Base-by-base conservation (phyloP, 2,888 invertebrate genomes). In the Euclidia mi region DNA sequence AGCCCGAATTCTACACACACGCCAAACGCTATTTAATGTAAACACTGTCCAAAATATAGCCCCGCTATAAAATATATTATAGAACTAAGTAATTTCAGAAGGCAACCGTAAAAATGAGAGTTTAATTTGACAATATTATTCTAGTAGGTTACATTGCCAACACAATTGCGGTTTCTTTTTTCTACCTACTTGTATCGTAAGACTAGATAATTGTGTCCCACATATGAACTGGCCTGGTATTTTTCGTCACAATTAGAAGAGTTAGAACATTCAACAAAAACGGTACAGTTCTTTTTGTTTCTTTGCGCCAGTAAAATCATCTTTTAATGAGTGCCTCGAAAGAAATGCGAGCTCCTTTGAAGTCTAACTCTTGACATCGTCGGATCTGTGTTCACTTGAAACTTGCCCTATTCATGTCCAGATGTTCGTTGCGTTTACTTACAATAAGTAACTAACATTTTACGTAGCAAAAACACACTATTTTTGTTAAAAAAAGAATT, bases 321-420 rank as follows among this genome's bases (percentile, higher is more conserved):
- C 41, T 69, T 62, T 63, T 52, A 51, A 55, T 56, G 55, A 65
- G 62, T 42, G 55, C 17, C 56, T 49, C 41, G 50, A 56, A 60
- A 65, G 65, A 70, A 73, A 71, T 62, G 57, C 58, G 67, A 69
- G 65, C 60, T 69, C 71, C 82, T 81, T 81, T 81, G 79, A 79
- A 76, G 76, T 75, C 73, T 65, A 70, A 74, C 78, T 79, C 76
- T 77, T 81, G 81, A 78, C 79, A 71, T 81, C 76, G 69, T 72
- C 65, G 67, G 75, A 72, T 75, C 71, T 69, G 66, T 53, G 71
- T 71, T 78, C 76, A 76, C 80, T 84, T 78, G 68, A 78, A 82
- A 81, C 76, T 84, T 83, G 69, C 65, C 65, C 78, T 75, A 72
- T 79, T 82, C 72, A 78, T 74, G 72, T 71, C 68, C 59, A 74